Base-by-base conservation (phyloP, 2,797 vertebrate genomes). In the Heterohyrax brucei region DNA sequence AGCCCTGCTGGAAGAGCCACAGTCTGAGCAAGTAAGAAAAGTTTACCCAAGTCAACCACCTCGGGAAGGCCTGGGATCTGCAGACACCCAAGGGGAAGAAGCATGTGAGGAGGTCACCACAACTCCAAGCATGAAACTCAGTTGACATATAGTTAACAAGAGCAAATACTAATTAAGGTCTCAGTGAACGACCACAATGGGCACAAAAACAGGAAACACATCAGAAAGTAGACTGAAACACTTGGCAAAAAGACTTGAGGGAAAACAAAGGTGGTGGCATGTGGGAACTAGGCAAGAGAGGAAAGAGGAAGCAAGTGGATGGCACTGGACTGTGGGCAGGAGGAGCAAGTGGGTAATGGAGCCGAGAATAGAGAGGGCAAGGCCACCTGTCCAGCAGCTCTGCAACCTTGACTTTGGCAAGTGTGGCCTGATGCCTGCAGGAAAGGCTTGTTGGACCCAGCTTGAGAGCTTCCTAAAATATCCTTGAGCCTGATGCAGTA, bases 401-500 rank as follows among this genome's bases (percentile, higher is more conserved):
- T 62, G 73, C 85, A 97, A 96, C 66, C 96, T 97, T 95, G 91
- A 68, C 90, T 84, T 94, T 98, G 98, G 98, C 93, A 97, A 97
- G 96, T 66, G 33, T 78, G 87, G 92, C 66, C 83, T 39, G 75
- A 78, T 85, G 93, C 73, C 93, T 28, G 7, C 91, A 85, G 72
- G 44, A 75, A 94, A 64, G 93, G 59, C 93, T 97, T 56, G 87
- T 56, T 96, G 95, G 97, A 97, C 93, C 80, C 82, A 88, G 95
- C 79, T 87, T 68, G 93, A 95, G 94, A 95, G 96, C 92, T 96
- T 97, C 97, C 96, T 88, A 97, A 98, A 98, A 97, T 98, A 97
- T 95, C 94, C 83, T 48, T 10, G 61, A 62, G 83, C 62, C 28
- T 30, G 19, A 62, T 1, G 64, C 96, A 95, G 95, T 86, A 95